Evolutionary conservation across 2,113 vertebrate species (phyloP).

Genomic region (Microtus richardsoni): DNA sequence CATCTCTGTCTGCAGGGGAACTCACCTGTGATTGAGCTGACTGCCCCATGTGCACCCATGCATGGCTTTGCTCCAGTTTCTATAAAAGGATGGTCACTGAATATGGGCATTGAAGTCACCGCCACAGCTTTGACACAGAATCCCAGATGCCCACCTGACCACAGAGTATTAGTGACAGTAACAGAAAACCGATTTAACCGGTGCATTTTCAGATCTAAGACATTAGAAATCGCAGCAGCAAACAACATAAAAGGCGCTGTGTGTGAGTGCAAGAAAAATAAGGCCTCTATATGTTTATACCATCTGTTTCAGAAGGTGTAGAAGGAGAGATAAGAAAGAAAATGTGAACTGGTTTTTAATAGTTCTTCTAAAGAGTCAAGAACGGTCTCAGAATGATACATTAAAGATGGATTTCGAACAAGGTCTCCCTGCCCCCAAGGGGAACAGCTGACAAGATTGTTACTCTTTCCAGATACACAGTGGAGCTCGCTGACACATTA

Average conservation of each 20-base stretch:
- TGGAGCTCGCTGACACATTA: slow-evolving; percentile 34
- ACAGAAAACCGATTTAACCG: slow-evolving; percentile 60
- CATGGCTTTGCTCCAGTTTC: neutral
- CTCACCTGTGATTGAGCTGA: neutral
- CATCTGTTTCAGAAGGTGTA: slow-evolving; percentile 52
- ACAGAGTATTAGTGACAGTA: slow-evolving; percentile 45
- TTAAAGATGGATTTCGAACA: slow-evolving; percentile 62
- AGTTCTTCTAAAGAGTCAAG: slow-evolving; percentile 50
- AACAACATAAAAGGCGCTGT: slow-evolving; percentile 57
- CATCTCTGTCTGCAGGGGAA: slow-evolving; percentile 27
- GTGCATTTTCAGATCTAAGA: slow-evolving; percentile 61
- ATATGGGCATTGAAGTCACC: slow-evolving; percentile 24
- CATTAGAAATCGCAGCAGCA: slow-evolving; percentile 6
- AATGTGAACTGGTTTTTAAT: slow-evolving; percentile 47
- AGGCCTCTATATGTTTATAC: slow-evolving; percentile 58
- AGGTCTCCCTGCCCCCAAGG: neutral
- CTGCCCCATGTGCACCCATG: neutral
- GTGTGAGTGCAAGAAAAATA: slow-evolving; percentile 61
- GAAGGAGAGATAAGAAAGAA: slow-evolving; percentile 21
- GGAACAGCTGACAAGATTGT: slow-evolving; percentile 59
- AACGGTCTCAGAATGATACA: slow-evolving; percentile 28
- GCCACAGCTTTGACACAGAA: slow-evolving; percentile 8
- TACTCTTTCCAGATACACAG: slow-evolving; percentile 17
- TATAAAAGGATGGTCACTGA: slow-evolving; percentile 21
- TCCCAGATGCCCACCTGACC: neutral